Evolutionary conservation across 64 coral and sea anemone genomes (phyloP).

Genomic region (Anthopleura sola): DNA sequence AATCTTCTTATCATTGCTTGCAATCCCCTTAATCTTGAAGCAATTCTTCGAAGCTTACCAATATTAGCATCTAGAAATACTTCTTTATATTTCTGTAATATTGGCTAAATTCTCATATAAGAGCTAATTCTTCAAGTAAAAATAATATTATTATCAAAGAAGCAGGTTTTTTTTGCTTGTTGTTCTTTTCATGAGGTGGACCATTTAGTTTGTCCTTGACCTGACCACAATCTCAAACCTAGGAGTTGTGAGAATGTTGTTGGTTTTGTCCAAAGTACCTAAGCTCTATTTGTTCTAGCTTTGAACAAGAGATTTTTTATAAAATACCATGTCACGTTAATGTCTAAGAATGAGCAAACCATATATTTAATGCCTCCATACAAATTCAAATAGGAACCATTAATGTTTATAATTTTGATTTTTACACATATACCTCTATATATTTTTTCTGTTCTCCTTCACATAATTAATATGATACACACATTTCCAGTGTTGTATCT

Average conservation of each 20-base stretch:
- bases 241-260: background rate
- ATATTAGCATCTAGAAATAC: background rate
- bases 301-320: background rate
- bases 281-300: background rate
- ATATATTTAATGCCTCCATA: background rate
- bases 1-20: background rate
- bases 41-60: background rate
- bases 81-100: background rate
- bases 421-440: background rate
- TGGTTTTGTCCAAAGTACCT: background rate
- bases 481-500: background rate
- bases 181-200: background rate
- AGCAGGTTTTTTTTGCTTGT: background rate
- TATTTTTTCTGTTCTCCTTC: background rate
- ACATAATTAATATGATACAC: background rate
- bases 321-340: background rate
- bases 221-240: background rate
- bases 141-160: background rate
- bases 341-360: background rate
- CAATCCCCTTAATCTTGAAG: background rate
- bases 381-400: background rate
- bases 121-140: background rate
- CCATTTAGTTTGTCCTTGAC: background rate
- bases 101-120: background rate
- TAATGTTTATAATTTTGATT: background rate